Evolutionary conservation across 2,888 invertebrate species (phyloP).

Genomic region (Tetropium fuscum): DNA sequence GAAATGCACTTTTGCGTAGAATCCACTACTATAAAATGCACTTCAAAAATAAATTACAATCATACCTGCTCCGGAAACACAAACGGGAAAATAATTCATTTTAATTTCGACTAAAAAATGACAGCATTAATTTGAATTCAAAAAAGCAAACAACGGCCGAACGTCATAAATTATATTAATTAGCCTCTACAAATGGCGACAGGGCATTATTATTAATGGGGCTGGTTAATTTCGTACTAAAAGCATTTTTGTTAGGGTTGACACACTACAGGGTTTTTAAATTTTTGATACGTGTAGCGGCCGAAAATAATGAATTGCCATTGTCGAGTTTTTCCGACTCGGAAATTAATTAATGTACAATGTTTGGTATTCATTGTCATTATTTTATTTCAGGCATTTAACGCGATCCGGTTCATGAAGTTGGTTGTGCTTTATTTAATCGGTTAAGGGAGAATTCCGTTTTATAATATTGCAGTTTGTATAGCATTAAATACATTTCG

Average conservation of each 20-base stretch:
- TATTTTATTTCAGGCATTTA: constrained; percentile 12
- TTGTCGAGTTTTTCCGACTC: constrained; percentile 1
- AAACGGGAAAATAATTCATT: constrained; percentile 56
- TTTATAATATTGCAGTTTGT: too few relatives aligned
- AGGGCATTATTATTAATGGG: constrained; percentile 59
- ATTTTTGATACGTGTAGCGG: constrained; percentile 51
- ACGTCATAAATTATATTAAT: constrained; percentile 52
- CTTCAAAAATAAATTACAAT: constrained; percentile 17
- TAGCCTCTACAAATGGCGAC: constrained; percentile 51
- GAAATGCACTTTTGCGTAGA: constrained; percentile 23
- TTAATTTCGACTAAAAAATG: constrained; percentile 59
- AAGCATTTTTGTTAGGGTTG: constrained; percentile 64
- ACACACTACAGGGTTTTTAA: constrained; percentile 56
- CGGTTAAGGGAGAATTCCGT: neutral
- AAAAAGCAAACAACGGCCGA: constrained; percentile 42
- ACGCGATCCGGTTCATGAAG: neutral
- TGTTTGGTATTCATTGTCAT: constrained; percentile 3
- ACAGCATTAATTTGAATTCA: constrained; percentile 51
- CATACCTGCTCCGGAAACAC: constrained; percentile 6
- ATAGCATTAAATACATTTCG: too few relatives aligned
- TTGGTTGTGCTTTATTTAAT: constrained; percentile 3
- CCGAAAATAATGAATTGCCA: constrained; percentile 38
- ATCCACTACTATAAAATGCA: constrained; percentile 12
- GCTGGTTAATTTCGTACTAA: constrained; percentile 62
- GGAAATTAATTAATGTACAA: constrained; percentile 7